Base-by-base conservation (phyloP, 2,113 vertebrate genomes). In the Desmodus rotundus region DNA sequence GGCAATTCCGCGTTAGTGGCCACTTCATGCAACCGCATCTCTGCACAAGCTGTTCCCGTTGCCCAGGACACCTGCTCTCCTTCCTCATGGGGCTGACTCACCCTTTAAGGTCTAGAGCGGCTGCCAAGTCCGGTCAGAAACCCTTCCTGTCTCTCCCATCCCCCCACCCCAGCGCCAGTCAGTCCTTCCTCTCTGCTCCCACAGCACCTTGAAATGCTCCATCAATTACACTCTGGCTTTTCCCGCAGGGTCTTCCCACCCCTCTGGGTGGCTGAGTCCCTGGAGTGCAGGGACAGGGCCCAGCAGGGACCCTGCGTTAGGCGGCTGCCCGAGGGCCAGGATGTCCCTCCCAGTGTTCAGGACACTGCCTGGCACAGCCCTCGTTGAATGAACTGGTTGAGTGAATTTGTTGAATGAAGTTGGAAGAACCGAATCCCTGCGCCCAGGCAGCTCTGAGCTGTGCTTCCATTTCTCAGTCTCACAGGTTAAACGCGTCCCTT, bases 111-210 rank as follows among this genome's bases (percentile, higher is more conserved):
- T 24, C 56, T 22, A 80, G 85, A 26, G 12, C 0, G 4, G 50
- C 84, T 70, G 83, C 92, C 68, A 87, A 11, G 68, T 73, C 45
- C 68, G 83, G 83, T 50, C 12, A 2, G 12, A 61, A 63, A 67
- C 47, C 56, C 41, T 52, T 58, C 47, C 45, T 36, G 38, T 67
- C 38, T 65, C 80, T 41, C 28, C 87, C 24, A 22, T 45, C 33
- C 26, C 47, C 54, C 33, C 0, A 52, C 9, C 68, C 72, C 52
- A 47, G 74, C 16, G 65, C 15, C 41, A 22, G 50, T 31, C 52
- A n/a, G 76, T 76, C 43, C 67, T 45, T 47, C 36, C 77, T 47
- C 33, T 87, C 58, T 50, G 73, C 58, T 94, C 45, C 52, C 26
- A 10, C 10, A 43, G 84, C 28, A 45, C 50, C 43, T 7, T 6